Evolutionary conservation across 2,113 vertebrate genomes (phyloP), one percentile per base, ranked within the genome.

Genomic region (Neoarius graeffei): DNA sequence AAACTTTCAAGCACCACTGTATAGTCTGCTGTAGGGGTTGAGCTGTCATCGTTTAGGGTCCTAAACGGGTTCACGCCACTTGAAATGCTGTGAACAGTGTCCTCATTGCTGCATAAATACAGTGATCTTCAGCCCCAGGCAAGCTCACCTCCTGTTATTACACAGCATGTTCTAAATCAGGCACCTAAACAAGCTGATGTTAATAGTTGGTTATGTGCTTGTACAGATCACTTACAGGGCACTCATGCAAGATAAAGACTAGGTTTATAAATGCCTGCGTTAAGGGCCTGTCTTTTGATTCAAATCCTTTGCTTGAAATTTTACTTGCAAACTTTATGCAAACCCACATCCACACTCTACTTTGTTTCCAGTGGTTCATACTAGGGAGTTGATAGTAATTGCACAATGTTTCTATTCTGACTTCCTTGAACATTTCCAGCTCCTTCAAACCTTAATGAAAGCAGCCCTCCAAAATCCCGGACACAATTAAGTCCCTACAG

Each of bases 371-470:
- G 25, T 74, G 30, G 35, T 52, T 20, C 7, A 14, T 74, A 54
- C 27, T 9, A 50, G 25, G 25, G 56, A 62, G 23, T 82, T 76
- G 66, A 17, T 35, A 14, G 5, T 86, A 52, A 54, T 67, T 64
- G 60, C 76, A 87, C 19, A 30, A 11, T 71, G 56, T 89, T 79
- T 86, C 10, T 87, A 27, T 85, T 59, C 30, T 59, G 57, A 48
- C 85, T 67, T 87, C 66, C 23, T 15, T 74, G 52, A 80, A 42
- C 67, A 35, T 74, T 85, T 91, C 5, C 89, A 95, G 95, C 91
- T 6, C 73, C 92, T 0, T 1, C 60, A 23, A 94, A 92, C 88
- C 81, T 93, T 15, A 95, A 94, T 3, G 94, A 95, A 88, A 94
- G 76, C 81, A 73, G 60, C 17, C 15, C 88, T 69, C 89, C 89